Evolutionary conservation across 2,113 vertebrate genomes (phyloP).

Genomic region (Dolichotis patagonum): DNA sequence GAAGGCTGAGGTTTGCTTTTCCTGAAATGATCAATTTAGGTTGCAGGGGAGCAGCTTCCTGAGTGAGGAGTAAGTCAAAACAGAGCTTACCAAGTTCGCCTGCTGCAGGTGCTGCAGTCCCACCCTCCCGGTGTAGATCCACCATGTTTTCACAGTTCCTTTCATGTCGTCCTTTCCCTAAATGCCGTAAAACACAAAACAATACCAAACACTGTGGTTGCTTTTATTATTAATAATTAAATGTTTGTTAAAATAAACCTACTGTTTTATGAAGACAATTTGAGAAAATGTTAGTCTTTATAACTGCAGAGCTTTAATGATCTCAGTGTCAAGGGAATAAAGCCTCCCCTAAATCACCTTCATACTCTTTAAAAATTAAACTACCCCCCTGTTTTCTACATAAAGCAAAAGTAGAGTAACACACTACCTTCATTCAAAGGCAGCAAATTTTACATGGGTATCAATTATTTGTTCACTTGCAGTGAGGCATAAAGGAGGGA

Average conservation of each 20-base stretch:
- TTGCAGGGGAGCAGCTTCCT: slow-evolving; percentile 54
- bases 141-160: slow-evolving; percentile 62
- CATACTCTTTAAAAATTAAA: background rate
- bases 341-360: background rate
- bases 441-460: background rate
- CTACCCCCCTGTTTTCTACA: background rate
- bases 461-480: slow-evolving; percentile 20
- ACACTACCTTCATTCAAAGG: slow-evolving; percentile 23
- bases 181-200: slow-evolving; percentile 41
- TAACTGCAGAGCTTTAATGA: slow-evolving; percentile 66
- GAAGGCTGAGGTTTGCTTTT: slow-evolving; percentile 82
- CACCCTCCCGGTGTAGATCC: slow-evolving; percentile 59
- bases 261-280: slow-evolving; percentile 32
- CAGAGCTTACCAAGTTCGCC: slow-evolving; percentile 65
- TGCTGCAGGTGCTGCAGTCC: slow-evolving; percentile 69
- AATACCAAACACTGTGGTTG: background rate
- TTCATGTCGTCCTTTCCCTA: slow-evolving; percentile 40
- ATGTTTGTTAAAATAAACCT: slow-evolving; percentile 60
- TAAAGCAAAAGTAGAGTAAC: background rate
- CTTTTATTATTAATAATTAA: slow-evolving; percentile 36
- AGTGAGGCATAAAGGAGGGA: background rate
- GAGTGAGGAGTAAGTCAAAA: slow-evolving; percentile 68
- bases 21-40: slow-evolving; percentile 79
- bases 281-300: slow-evolving; percentile 59
- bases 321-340: background rate